phyloP scores from a whole-genome alignment of 1,140 invertebrate genomes.

The Proctacanthus coquilletti region DNA sequence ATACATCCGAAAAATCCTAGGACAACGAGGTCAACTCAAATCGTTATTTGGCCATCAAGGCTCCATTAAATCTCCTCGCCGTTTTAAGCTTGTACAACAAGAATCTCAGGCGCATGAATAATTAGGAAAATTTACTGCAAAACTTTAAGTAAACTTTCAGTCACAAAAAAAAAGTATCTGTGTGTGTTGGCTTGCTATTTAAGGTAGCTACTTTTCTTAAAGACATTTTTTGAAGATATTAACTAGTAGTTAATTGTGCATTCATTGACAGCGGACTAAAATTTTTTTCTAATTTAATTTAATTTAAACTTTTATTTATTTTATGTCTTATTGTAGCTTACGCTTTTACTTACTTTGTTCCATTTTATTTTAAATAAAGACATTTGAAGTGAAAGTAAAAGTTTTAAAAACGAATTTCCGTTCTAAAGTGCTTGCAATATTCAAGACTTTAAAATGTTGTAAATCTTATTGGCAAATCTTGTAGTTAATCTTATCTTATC shows the following conservation, averaged over 20 bases:
- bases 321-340: background rate
- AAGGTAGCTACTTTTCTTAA: too few relatives aligned
- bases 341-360: background rate
- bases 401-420: background rate
- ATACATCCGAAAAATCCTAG: constrained; percentile 72
- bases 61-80: constrained; percentile 64
- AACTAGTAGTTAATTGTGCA: background rate
- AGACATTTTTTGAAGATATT: background rate
- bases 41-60: constrained; percentile 58
- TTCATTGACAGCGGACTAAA: background rate
- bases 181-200: too few relatives aligned
- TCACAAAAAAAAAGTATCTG: too few relatives aligned
- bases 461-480: too few relatives aligned
- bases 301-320: too few relatives aligned
- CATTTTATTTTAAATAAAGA: background rate
- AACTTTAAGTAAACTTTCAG: too few relatives aligned
- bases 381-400: background rate
- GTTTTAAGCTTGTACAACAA: constrained; percentile 76
- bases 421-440: too few relatives aligned
- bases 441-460: too few relatives aligned
- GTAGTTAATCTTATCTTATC: too few relatives aligned
- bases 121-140: constrained; percentile 17
- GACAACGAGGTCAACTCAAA: constrained; percentile 50
- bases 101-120: constrained; percentile 82
- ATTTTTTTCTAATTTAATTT: background rate